Evolutionary conservation across 1,140 invertebrate genomes (phyloP).

Genomic region (Vanessa atalanta): DNA sequence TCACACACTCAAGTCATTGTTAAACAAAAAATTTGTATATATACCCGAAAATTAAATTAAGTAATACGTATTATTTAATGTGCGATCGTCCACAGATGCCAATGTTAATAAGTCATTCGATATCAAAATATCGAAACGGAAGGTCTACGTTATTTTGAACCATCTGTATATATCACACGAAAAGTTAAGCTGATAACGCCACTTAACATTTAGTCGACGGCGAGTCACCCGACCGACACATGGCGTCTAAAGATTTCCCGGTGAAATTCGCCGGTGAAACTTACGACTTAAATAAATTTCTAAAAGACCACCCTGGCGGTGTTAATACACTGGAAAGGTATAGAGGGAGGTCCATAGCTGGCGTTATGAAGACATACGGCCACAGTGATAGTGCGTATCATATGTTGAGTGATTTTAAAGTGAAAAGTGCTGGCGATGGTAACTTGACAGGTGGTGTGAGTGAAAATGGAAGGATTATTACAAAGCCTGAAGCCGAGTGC

Average conservation of each 20-base stretch:
- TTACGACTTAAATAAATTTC: constrained; percentile 82
- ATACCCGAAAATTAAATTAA: too few relatives aligned
- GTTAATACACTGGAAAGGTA: constrained; percentile 80
- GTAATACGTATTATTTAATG: too few relatives aligned
- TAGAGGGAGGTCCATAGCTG: constrained; percentile 78
- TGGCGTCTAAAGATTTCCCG: constrained; percentile 49
- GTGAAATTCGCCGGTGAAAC: constrained; percentile 64
- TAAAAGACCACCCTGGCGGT: constrained; percentile 84
- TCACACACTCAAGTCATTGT: too few relatives aligned
- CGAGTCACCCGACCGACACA: constrained; percentile 33
- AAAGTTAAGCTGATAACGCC: constrained; percentile 41
- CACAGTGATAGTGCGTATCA: constrained; percentile 84
- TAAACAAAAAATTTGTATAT: too few relatives aligned
- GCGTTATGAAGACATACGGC: constrained; percentile 78
- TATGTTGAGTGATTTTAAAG: constrained; percentile 82
- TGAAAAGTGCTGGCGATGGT: constrained; percentile 44
- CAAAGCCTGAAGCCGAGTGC: constrained; percentile 53
- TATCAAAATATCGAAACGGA: too few relatives aligned
- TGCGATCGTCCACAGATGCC: too few relatives aligned
- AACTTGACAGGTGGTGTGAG: constrained; percentile 65
- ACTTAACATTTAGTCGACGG: constrained; percentile 35
- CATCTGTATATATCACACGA: constrained; percentile 33
- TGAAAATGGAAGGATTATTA: constrained; percentile 69
- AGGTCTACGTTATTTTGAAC: background rate
- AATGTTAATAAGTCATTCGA: too few relatives aligned